Evolutionary conservation across 1,140 invertebrate species (phyloP).

Genomic region (Vollenhovia emeryi): DNA sequence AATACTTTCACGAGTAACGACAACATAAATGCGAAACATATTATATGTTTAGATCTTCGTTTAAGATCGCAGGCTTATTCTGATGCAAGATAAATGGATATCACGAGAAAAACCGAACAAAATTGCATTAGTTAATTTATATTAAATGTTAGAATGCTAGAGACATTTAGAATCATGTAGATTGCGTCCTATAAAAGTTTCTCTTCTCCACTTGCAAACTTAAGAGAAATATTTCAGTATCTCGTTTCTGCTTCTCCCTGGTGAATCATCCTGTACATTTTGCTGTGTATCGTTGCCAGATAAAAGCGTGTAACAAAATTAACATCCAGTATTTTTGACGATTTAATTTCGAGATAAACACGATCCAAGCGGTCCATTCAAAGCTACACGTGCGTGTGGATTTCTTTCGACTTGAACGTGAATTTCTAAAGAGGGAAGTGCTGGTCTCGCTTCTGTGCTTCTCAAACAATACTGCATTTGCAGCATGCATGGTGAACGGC

Average conservation of each 20-base stretch:
- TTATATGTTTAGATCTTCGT: not conserved
- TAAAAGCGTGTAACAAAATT: constrained; percentile 1
- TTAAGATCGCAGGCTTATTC: not conserved
- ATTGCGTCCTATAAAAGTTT: not conserved
- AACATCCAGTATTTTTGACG: not conserved
- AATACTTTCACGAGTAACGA: not conserved
- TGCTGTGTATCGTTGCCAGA: not conserved
- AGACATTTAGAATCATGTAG: not conserved
- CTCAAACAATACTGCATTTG: not conserved
- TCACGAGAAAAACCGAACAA: not conserved
- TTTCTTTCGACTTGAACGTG: not conserved
- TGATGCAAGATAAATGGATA: not conserved
- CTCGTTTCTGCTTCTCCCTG: not conserved
- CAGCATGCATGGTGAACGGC: not conserved
- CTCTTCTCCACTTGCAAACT: not conserved
- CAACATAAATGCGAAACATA: not conserved
- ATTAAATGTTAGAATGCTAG: not conserved
- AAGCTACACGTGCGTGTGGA: not conserved
- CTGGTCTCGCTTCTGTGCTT: not conserved
- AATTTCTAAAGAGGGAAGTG: not conserved
- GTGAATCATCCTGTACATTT: not conserved
- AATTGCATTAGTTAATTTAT: constrained; percentile 1
- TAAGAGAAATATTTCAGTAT: not conserved
- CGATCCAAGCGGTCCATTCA: not conserved
- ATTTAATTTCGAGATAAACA: not conserved